phyloP scores from a whole-genome alignment of 2,113 vertebrate species.

The Dendropsophus ebraccatus region DNA sequence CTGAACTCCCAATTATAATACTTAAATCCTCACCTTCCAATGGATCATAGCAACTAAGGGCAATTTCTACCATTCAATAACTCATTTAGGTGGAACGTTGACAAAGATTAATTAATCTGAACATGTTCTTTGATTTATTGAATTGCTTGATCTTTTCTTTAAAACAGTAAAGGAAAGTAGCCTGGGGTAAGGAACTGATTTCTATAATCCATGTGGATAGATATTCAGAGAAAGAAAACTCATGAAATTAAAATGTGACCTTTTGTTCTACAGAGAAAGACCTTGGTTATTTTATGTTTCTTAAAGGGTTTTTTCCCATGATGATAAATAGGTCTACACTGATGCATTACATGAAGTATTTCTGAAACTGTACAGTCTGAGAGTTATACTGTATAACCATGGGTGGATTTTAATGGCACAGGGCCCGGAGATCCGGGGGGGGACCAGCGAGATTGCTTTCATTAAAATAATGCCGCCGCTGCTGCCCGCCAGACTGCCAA shows the following conservation, averaged over 20 bases:
- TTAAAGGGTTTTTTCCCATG: background rate
- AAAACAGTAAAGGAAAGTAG: background rate
- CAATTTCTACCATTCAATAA: background rate
- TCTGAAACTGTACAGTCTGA: no score
- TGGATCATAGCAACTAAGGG: background rate
- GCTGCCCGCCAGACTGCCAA: no score
- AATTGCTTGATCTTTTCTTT: background rate
- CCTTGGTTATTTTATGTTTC: slow-evolving; percentile 1
- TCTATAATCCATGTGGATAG: background rate
- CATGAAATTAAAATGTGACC: slow-evolving; percentile 8
- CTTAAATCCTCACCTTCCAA: background rate
- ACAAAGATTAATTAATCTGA: background rate
- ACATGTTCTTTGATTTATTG: slow-evolving; percentile 22
- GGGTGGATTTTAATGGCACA: no score
- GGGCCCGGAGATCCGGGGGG: no score
- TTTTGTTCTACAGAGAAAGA: background rate
- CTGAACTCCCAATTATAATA: background rate
- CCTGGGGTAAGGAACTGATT: background rate
- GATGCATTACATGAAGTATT: no score
- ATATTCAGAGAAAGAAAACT: slow-evolving; percentile 3
- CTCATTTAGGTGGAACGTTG: background rate
- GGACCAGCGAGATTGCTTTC: no score
- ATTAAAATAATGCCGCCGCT: no score
- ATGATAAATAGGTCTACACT: no score
- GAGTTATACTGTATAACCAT: no score